Evolutionary conservation across 2,888 invertebrate species (phyloP), one percentile per base, ranked within the genome.

Genomic region (Nephrocerus scutellatus): DNA sequence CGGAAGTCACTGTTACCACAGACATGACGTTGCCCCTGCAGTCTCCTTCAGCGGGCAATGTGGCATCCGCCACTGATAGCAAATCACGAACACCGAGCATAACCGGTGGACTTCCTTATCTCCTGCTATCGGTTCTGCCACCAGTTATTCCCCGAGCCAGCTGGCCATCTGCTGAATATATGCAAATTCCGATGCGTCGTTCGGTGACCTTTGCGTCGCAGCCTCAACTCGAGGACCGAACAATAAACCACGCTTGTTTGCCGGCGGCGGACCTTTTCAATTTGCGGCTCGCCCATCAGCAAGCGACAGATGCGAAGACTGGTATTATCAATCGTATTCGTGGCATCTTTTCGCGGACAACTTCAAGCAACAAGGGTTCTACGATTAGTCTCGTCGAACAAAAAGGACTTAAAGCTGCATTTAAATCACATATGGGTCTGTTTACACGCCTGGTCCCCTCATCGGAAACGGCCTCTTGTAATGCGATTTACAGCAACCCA

Each of bases 101-200:
- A 41, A 76, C 76, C 19, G 81, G 82, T 10, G 82, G 82, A 13
- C 67, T 82, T 15, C 83, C 83, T 0, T 74, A 82, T 66, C 70
- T 83, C 7, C 66, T 83, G 20, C 73, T 84, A 3, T 82, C 82
- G 13, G 82, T 83, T 6, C 68, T 83, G 1, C 83, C 83, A 0
- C 82, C 83, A 2, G 82, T 83, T 34, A 83, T 83, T 36, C 83
- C 83, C 0, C 72, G 83, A 26, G 83, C 83, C 6, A 81, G 81
- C 61, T 84, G 83, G 84, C 84, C 84, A 0, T 82, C 82, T 9
- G 78, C 82, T 1, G 80, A 82, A 53, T 76, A 74, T 29, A 75
- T 72, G 62, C 71, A 75, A 41, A 57, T 68, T 35, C 74, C 75
- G 1, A 71, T 71, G 70, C 61, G 77, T 13, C 73, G 76, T 48